Evolutionary conservation across 2,888 invertebrate species (phyloP).

Genomic region (Athrips mouffetella): DNA sequence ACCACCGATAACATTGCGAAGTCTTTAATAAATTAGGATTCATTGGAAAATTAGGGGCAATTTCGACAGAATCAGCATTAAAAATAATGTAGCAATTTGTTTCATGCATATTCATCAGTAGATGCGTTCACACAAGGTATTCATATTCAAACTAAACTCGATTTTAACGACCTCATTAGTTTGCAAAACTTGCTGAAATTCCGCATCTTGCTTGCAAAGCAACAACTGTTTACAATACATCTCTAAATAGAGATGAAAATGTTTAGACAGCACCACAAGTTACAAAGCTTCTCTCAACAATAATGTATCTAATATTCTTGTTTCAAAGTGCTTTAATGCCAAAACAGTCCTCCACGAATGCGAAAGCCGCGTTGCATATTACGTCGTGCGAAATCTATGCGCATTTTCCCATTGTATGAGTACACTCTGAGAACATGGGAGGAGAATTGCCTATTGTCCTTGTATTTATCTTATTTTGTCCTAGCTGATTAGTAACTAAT

Average conservation of each 20-base stretch:
- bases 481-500: constrained; percentile 64
- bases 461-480: constrained; percentile 51
- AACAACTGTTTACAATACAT: constrained; percentile 11
- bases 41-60: constrained; percentile 19
- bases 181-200: constrained; percentile 12
- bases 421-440: constrained; percentile 48
- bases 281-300: constrained; percentile 22
- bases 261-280: constrained; percentile 10
- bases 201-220: constrained; percentile 8
- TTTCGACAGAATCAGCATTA: constrained; percentile 14
- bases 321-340: constrained; percentile 29
- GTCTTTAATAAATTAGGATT: constrained; percentile 20
- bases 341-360: constrained; percentile 33
- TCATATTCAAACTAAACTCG: constrained; percentile 1
- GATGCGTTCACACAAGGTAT: background rate
- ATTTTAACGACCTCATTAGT: constrained; percentile 9
- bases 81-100: constrained; percentile 9
- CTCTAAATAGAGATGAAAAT: constrained; percentile 10
- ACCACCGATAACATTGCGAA: constrained; percentile 17
- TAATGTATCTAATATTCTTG: constrained; percentile 28
- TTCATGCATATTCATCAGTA: constrained; percentile 9
- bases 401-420: constrained; percentile 40
- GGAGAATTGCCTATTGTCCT: constrained; percentile 61
- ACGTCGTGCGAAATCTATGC: constrained; percentile 51
- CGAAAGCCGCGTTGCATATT: constrained; percentile 23